Percentiles rank a stretch among this genome's conserved stretches.
Evolutionary conservation across 2,113 vertebrate genomes (phyloP).

Genomic region (Rhadina sibilatrix): DNA sequence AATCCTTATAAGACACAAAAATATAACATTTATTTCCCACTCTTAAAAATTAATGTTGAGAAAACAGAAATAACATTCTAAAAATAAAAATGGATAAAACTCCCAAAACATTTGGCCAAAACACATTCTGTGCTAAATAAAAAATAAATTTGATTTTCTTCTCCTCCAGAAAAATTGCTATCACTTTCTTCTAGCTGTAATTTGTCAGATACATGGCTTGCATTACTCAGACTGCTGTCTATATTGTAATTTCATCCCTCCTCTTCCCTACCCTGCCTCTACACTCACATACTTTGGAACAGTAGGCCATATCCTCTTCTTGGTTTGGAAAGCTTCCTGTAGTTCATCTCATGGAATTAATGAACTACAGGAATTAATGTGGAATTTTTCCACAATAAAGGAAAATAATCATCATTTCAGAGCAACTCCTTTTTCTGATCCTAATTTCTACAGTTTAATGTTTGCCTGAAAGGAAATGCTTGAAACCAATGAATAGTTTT

Average conservation of each 20-base stretch:
- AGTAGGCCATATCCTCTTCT: background rate
- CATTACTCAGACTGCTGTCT: background rate
- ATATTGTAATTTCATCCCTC: background rate
- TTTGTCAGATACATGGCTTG: background rate
- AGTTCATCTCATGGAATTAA: background rate
- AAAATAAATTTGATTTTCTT: background rate
- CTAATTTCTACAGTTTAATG: background rate
- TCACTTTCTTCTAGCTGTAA: background rate
- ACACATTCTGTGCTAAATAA: background rate
- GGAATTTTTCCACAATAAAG: background rate
- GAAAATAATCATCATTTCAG: background rate
- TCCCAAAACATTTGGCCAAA: background rate
- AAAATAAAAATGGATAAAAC: background rate
- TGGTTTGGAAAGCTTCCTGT: background rate
- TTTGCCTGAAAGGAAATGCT: background rate
- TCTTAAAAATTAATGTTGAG: background rate
- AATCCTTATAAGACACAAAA: background rate
- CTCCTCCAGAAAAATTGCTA: background rate
- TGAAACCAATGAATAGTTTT: background rate
- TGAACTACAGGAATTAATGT: too few relatives aligned
- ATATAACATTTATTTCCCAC: background rate
- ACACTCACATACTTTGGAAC: background rate
- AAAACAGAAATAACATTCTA: background rate
- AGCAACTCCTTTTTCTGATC: background rate
- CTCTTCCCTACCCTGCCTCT: background rate